Percentiles rank a stretch among this genome's conserved stretches.
Evolutionary conservation across 2,797 vertebrate species (phyloP).

Genomic region (Clarias platycephalus): DNA sequence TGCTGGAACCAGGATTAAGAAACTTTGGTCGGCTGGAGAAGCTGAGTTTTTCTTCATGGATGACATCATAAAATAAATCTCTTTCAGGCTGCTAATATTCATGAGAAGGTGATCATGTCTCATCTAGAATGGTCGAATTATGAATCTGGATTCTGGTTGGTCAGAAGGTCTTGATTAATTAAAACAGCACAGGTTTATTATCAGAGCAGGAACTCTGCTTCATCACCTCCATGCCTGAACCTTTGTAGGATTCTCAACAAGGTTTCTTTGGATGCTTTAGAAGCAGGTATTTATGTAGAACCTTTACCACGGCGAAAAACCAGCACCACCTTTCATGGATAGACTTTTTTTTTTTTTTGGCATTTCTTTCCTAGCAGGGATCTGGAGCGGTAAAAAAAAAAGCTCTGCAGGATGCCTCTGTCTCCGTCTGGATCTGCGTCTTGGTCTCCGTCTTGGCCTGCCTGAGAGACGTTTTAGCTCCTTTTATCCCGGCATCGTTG

Average conservation of each 20-base stretch:
- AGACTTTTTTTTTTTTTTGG: background rate
- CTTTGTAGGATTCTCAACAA: background rate
- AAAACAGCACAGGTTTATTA: background rate
- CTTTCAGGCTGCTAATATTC: background rate
- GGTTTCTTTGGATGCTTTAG: background rate
- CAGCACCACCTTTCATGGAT: background rate
- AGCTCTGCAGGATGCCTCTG: conserved; percentile 24
- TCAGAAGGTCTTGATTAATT: background rate
- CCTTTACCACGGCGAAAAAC: background rate
- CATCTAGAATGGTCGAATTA: background rate
- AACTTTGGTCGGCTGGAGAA: background rate
- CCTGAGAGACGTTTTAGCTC: conserved; percentile 32
- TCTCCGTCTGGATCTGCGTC: conserved; percentile 4
- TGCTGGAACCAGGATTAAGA: background rate
- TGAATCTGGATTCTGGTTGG: background rate
- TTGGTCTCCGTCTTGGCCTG: conserved; percentile 6
- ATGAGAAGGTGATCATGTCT: background rate
- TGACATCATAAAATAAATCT: background rate
- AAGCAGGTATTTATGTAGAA: background rate
- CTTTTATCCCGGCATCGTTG: conserved; percentile 39
- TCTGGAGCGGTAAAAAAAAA: background rate
- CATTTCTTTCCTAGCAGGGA: background rate
- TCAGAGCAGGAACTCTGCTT: background rate
- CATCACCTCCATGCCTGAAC: background rate
- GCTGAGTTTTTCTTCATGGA: background rate